phyloP scores from a whole-genome alignment of 1,140 invertebrate species.

The Aphelenchoides fujianensis region DNA sequence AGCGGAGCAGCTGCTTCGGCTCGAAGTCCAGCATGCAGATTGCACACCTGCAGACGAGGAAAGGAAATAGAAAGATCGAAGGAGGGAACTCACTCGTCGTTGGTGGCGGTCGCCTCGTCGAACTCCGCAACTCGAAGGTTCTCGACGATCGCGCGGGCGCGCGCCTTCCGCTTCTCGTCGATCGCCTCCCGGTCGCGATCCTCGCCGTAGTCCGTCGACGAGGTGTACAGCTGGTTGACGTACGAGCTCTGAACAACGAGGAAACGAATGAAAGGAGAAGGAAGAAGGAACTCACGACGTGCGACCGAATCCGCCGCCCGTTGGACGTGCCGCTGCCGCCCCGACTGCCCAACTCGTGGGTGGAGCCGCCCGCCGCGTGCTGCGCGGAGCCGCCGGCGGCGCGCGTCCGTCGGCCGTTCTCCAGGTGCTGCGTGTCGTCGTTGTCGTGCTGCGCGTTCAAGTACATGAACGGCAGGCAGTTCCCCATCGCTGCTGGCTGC shows the following conservation, averaged over 20 bases:
- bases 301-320: neutral
- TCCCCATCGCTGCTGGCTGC: slow-evolving; percentile 21
- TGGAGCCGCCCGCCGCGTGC: neutral
- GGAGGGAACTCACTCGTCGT: slow-evolving; percentile 36
- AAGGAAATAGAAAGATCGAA: neutral
- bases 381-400: too few species aligned
- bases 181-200: slow-evolving; percentile 30
- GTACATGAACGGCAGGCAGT: slow-evolving; percentile 28
- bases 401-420: slow-evolving; percentile 3
- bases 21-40: slow-evolving; percentile 91
- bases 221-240: slow-evolving; percentile 47
- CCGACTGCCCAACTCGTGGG: neutral
- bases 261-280: slow-evolving; percentile 12
- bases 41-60: slow-evolving; percentile 73
- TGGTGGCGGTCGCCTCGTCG: slow-evolving; percentile 24
- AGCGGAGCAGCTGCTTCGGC: slow-evolving; percentile 75
- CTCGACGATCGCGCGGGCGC: slow-evolving; percentile 37
- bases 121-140: slow-evolving; percentile 36
- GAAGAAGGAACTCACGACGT: slow-evolving; percentile 15
- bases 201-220: slow-evolving; percentile 34
- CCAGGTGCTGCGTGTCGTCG: slow-evolving; percentile 21
- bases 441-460: slow-evolving; percentile 8
- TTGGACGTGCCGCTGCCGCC: neutral
- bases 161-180: slow-evolving; percentile 49
- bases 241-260: slow-evolving; percentile 41